Evolutionary conservation across 2,113 vertebrate species (phyloP).

Genomic region (Lates calcarifer): DNA sequence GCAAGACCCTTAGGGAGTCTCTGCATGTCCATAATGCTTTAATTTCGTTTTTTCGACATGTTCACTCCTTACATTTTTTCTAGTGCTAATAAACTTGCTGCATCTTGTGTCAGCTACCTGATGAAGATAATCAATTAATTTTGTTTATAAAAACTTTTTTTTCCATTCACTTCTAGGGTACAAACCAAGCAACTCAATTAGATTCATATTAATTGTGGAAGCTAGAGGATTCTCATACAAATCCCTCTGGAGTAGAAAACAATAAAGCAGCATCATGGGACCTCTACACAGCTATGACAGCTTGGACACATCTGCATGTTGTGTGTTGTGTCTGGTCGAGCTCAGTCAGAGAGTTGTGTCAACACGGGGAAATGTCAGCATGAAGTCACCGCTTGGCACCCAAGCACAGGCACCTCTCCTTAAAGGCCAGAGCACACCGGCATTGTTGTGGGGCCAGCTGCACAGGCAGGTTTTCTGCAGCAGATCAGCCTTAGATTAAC

Average conservation of each 20-base stretch:
- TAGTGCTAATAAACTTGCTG: too few species aligned
- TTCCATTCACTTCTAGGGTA: background rate
- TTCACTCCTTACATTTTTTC: background rate
- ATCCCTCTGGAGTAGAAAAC: background rate
- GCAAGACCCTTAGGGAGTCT: background rate
- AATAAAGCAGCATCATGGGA: constrained; percentile 3
- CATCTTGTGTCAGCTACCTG: background rate
- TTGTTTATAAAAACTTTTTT: background rate
- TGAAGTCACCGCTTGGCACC: constrained; percentile 73
- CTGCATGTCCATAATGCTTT: background rate
- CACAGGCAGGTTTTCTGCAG: constrained; percentile 16
- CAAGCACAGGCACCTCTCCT: constrained; percentile 23
- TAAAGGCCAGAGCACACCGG: constrained; percentile 39
- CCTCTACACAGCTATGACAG: background rate
- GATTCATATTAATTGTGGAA: background rate
- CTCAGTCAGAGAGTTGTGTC: constrained; percentile 53
- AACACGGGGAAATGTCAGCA: constrained; percentile 72
- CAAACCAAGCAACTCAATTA: background rate
- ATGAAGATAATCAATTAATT: background rate
- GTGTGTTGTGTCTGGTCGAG: constrained; percentile 57
- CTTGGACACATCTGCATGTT: constrained; percentile 27
- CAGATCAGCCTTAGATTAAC: constrained; percentile 1
- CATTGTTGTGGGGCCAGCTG: constrained; percentile 39
- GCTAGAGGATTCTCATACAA: background rate
- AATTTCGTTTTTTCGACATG: background rate